Evolutionary conservation across 2,888 invertebrate species (phyloP).

Genomic region (Orthonychiurus folsomi): DNA sequence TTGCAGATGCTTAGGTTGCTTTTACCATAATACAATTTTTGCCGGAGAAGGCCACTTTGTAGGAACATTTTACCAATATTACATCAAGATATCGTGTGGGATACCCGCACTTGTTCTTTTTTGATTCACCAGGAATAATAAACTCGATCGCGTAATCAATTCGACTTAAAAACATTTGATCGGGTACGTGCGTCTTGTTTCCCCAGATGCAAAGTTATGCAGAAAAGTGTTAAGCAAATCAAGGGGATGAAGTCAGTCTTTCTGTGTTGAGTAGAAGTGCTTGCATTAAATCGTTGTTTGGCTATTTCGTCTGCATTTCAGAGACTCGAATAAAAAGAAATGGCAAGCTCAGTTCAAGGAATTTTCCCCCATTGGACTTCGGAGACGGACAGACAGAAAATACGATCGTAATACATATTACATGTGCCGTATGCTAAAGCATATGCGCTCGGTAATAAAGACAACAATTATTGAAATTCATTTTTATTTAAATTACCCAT

Average conservation of each 20-base stretch:
- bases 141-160: constrained; percentile 8
- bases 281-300: constrained; percentile 46
- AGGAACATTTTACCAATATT: too few species aligned
- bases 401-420: too few species aligned
- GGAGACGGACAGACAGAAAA: too few species aligned
- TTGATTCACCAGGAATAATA: background rate
- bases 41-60: too few species aligned
- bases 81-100: too few species aligned
- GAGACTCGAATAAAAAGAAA: constrained; percentile 62
- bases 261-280: constrained; percentile 55
- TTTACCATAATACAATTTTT: constrained; percentile 1
- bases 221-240: constrained; percentile 58
- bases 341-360: constrained; percentile 62
- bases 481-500: too few species aligned
- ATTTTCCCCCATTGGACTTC: constrained; percentile 58
- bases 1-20: background rate
- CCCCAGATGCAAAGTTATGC: constrained; percentile 10
- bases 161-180: background rate
- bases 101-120: constrained; percentile 8
- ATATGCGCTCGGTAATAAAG: too few species aligned
- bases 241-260: constrained; percentile 59
- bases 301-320: constrained; percentile 50
- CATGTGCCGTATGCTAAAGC: too few species aligned
- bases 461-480: too few species aligned
- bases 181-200: background rate